Conservation (phyloP, 2,888 invertebrate species). For the Apamea crenata region DNA sequence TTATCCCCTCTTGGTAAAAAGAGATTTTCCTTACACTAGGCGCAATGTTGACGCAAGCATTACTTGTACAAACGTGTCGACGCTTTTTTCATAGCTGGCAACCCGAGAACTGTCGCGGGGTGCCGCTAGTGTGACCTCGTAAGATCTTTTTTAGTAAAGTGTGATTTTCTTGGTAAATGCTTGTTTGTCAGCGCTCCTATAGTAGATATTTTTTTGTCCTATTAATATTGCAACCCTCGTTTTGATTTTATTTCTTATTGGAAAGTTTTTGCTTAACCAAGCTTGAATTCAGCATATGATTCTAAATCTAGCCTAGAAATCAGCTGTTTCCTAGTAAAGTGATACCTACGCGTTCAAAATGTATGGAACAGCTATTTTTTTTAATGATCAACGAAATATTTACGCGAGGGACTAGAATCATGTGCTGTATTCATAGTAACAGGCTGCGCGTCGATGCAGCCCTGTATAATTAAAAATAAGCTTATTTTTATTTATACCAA, state of each 20-base stretch:
- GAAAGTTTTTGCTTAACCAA: not conserved
- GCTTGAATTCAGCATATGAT: too few species aligned
- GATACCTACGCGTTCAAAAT: too few species aligned
- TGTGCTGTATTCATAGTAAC: too few species aligned
- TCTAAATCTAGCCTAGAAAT: too few species aligned
- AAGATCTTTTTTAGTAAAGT: slow-evolving; percentile 43
- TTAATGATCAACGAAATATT: too few species aligned
- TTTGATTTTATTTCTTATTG: not conserved
- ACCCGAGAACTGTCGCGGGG: slow-evolving; percentile 67
- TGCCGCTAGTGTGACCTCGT: slow-evolving; percentile 58
- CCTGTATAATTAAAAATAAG: not conserved
- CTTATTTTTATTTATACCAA: not conserved
- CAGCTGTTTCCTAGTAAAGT: too few species aligned
- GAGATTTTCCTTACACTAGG: slow-evolving; percentile 68
- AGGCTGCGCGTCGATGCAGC: too few species aligned
- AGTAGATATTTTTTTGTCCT: not conserved
- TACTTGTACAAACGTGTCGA: slow-evolving; percentile 86
- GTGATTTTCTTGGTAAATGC: slow-evolving; percentile 16
- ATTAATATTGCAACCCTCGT: not conserved
- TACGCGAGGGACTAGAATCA: too few species aligned
- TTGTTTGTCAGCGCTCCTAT: not conserved
- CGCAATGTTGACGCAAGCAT: slow-evolving; percentile 84
- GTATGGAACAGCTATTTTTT: too few species aligned
- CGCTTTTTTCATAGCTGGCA: slow-evolving; percentile 75
- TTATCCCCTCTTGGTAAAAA: slow-evolving; percentile 69